Conservation (phyloP, 2,888 invertebrate genomes). For the Eupeodes latifasciatus region DNA sequence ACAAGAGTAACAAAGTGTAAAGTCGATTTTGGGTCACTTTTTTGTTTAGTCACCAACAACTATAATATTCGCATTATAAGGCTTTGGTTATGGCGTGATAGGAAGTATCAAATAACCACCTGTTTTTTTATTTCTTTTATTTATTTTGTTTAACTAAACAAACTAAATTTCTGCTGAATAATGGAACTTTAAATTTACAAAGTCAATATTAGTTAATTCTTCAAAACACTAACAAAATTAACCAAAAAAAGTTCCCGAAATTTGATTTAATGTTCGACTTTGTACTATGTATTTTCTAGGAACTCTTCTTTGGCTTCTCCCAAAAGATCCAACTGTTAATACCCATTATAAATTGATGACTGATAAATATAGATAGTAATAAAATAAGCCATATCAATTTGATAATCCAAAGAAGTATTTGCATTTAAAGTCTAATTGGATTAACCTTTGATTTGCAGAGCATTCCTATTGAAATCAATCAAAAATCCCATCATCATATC, state of each 20-base stretch:
- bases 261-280: no score
- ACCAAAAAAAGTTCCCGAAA: no score
- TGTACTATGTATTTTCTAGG: no score
- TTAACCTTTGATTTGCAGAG: conserved; percentile 15
- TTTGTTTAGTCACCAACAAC: neutral
- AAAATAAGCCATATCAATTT: neutral
- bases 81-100: neutral
- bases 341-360: neutral
- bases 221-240: no score
- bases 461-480: neutral
- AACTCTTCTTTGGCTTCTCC: no score
- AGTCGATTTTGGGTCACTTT: neutral
- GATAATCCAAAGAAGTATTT: neutral
- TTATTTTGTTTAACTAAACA: neutral
- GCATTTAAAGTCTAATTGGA: neutral
- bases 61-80: neutral
- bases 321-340: neutral
- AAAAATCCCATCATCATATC: neutral
- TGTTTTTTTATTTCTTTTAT: neutral
- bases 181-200: neutral
- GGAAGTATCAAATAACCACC: conserved; percentile 10
- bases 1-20: no score
- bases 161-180: neutral
- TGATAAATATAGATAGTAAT: no score
- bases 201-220: no score